Evolutionary conservation across 2,888 invertebrate genomes (phyloP), one percentile per base, ranked within the genome.

Genomic region (Heliconius cydno): DNA sequence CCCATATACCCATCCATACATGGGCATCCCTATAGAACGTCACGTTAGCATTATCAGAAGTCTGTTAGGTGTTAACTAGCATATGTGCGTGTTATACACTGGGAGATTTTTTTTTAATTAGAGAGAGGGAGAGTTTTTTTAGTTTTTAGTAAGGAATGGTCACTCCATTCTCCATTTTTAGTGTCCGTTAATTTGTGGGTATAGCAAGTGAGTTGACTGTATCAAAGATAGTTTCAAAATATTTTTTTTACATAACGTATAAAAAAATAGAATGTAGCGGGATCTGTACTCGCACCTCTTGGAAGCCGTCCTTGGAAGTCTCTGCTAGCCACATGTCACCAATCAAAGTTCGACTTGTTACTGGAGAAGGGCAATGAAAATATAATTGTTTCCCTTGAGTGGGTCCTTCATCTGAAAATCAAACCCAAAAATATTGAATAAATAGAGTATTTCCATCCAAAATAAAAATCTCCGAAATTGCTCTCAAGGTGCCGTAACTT

Each of bases 401-500:
- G 13, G 30, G 30, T 0, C 30, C 30, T 6, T 0, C 6, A 30
- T 6, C 5, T 6, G 30, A 30, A 30, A 30, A 30, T 30, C 30
- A 30, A 30, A 30, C 22, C 19, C 9, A 57, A 60, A 60, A 60
- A n/a, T 60, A 60, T n/a, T n/a, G 3, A 57, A 22, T 57, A 57
- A 60, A 60, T 60, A 10, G n/a, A 60, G 9, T n/a, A 60, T 60
- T 60, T 60, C 9, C 60, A 60, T n/a, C 22, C 60, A n/a, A n/a
- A 60, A 60, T 60, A 66, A 34, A 66, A 30, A 25, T n/a, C n/a
- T 70, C 1, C 3, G 60, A 9, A 28, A 75, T 41, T 65, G 75
- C 65, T 65, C 63, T 66, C 65, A 65, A 41, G 25, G 63, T 28
- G 9, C 12, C 65, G 28, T 65, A 75, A 63, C 75, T 75, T 75